Conservation (phyloP, 2,888 invertebrate genomes). For the Drosophila vallismaia region DNA sequence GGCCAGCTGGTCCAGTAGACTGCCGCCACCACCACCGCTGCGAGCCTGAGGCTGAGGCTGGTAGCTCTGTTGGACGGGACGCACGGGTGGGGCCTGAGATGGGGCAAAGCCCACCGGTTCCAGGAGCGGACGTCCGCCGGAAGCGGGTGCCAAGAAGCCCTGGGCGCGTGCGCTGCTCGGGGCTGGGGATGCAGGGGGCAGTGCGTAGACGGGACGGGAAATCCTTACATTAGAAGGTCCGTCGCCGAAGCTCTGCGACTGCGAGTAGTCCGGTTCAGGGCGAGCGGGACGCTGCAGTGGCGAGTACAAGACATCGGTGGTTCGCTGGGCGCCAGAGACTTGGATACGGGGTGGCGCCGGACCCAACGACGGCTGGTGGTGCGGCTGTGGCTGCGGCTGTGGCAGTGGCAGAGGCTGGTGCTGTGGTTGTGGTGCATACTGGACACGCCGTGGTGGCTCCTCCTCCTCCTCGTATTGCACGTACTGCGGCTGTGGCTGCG, state of each 20-base stretch:
- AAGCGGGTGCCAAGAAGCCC: slow-evolving; percentile 79
- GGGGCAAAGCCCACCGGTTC: slow-evolving; percentile 76
- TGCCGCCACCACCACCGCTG: slow-evolving; percentile 82
- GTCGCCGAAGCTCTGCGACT: slow-evolving; percentile 81
- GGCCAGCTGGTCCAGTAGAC: slow-evolving; percentile 91
- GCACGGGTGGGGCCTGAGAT: slow-evolving; percentile 62
- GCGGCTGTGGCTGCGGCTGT: slow-evolving; percentile 73
- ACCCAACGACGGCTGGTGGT: slow-evolving; percentile 60
- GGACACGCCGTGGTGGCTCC: slow-evolving; percentile 76
- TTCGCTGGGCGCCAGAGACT: slow-evolving; percentile 81
- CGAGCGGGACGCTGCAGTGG: slow-evolving; percentile 81
- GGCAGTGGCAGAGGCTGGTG: slow-evolving; percentile 66
- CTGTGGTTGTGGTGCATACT: slow-evolving; percentile 74
- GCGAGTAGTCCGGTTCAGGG: slow-evolving; percentile 82
- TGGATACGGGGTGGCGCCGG: slow-evolving; percentile 81
- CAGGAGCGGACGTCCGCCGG: slow-evolving; percentile 79
- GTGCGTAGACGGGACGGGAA: slow-evolving; percentile 82
- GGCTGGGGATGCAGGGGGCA: slow-evolving; percentile 77
- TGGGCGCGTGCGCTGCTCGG: slow-evolving; percentile 80
- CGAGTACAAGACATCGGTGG: slow-evolving; percentile 83
- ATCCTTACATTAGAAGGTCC: slow-evolving; percentile 81
- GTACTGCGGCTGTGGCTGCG: slow-evolving; percentile 80
- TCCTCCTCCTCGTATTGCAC: slow-evolving; percentile 82
- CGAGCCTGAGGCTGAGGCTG: slow-evolving; percentile 74
- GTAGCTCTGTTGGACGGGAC: slow-evolving; percentile 75